Conservation (phyloP, 2,797 vertebrate species). For the Pempheris klunzingeri region DNA sequence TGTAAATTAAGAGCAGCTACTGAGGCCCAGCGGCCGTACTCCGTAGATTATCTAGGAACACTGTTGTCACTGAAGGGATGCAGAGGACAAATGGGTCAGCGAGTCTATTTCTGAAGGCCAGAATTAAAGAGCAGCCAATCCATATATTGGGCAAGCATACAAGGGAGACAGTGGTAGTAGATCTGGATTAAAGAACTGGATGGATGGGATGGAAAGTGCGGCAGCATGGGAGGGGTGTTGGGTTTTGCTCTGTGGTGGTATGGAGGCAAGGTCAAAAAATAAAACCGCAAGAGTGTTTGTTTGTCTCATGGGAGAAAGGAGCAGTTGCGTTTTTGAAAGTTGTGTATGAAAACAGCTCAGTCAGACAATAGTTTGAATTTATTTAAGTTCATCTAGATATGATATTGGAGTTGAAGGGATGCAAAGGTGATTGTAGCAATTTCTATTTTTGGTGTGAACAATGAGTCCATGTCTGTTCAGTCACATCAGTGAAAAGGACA, state of each 20-base stretch:
- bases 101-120: slow-evolving; percentile 32
- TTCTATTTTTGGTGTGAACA: background rate
- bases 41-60: background rate
- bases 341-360: background rate
- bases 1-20: slow-evolving; percentile 7
- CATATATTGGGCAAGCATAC: slow-evolving; percentile 39
- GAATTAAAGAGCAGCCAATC: slow-evolving; percentile 46
- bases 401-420: background rate
- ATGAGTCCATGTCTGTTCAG: background rate
- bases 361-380: too few species aligned
- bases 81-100: slow-evolving; percentile 6
- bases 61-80: slow-evolving; percentile 21
- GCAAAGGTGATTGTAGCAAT: background rate
- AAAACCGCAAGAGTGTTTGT: background rate
- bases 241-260: background rate
- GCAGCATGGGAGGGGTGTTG: slow-evolving; percentile 1
- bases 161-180: slow-evolving; percentile 46
- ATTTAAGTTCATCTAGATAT: too few species aligned
- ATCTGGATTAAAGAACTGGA: slow-evolving; percentile 65
- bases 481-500: background rate
- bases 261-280: background rate
- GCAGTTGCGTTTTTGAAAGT: background rate
- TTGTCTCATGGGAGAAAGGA: background rate
- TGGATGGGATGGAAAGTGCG: slow-evolving; percentile 25
- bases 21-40: background rate